Conservation (phyloP, 1,140 invertebrate genomes). For the Prorops nasuta region DNA sequence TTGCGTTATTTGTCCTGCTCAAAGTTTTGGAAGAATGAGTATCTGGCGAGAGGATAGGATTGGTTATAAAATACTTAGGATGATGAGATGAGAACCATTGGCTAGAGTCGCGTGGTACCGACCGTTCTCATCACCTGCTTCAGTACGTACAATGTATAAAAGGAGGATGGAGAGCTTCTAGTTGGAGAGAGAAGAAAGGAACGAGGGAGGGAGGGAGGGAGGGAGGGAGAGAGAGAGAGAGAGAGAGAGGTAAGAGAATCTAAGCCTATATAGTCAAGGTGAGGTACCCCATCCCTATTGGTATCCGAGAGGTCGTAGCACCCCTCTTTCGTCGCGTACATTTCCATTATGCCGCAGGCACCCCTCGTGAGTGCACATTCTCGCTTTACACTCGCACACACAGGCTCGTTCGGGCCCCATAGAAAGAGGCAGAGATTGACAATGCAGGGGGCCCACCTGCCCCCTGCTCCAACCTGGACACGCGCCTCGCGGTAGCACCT, state of each 20-base stretch:
- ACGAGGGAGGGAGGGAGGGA: slow-evolving; percentile 4
- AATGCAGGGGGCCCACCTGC: slow-evolving; percentile 58
- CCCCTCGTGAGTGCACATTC: background rate
- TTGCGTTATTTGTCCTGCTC: too few relatives aligned
- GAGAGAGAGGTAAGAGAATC: slow-evolving; percentile 5
- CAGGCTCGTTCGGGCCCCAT: background rate
- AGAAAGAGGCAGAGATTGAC: slow-evolving; percentile 55
- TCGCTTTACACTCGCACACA: slow-evolving; percentile 8
- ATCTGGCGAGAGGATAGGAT: too few relatives aligned
- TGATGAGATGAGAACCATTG: slow-evolving; percentile 48
- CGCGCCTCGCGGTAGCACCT: slow-evolving; percentile 52
- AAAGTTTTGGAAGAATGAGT: too few relatives aligned
- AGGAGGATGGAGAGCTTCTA: slow-evolving; percentile 29
- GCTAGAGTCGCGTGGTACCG: slow-evolving; percentile 51
- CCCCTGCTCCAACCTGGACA: slow-evolving; percentile 50
- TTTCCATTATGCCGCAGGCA: slow-evolving; percentile 35
- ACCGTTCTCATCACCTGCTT: slow-evolving; percentile 57
- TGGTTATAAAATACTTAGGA: too few relatives aligned
- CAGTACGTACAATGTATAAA: slow-evolving; percentile 40
- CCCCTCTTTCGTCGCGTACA: slow-evolving; percentile 40
- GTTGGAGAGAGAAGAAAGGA: slow-evolving; percentile 7
- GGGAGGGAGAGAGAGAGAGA: slow-evolving; percentile 2
- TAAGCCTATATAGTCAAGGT: slow-evolving; percentile 25
- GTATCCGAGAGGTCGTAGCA: slow-evolving; percentile 26
- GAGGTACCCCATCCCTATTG: slow-evolving; percentile 30